Percentiles rank a stretch among this genome's conserved stretches.
phyloP scores from a whole-genome alignment of 2,113 vertebrate genomes.

The Macroglossus sobrinus region DNA sequence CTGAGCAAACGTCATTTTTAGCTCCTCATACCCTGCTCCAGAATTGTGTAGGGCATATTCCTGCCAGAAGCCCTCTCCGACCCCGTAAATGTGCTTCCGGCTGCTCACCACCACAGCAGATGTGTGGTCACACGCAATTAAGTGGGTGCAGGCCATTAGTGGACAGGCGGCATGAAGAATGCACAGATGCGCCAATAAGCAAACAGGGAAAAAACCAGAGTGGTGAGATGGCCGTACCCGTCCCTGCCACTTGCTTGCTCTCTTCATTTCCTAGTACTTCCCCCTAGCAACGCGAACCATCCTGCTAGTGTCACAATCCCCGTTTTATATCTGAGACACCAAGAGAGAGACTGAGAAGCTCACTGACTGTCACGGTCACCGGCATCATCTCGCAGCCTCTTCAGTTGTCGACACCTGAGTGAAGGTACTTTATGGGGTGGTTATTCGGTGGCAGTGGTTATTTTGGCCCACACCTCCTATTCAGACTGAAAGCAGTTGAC shows the following conservation, averaged over 20 bases:
- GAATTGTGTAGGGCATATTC: background rate
- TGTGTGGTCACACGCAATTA: conserved; percentile 40
- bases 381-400: background rate
- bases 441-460: no score
- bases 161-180: background rate
- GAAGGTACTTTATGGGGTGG: background rate
- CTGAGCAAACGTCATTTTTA: conserved; percentile 4
- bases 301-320: background rate
- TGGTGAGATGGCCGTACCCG: accelerated
- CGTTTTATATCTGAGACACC: accelerated
- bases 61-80: background rate
- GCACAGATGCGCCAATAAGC: background rate
- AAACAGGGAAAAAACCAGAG: background rate
- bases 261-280: background rate
- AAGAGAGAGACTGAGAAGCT: background rate
- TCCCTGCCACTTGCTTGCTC: background rate
- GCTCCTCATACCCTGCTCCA: background rate
- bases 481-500: background rate
- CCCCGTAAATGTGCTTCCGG: background rate
- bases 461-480: background rate
- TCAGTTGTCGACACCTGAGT: background rate
- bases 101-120: conserved; percentile 16
- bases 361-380: background rate
- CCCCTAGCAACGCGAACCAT: accelerated
- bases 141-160: background rate